Base-by-base conservation (phyloP, 1,140 invertebrate genomes). In the Harlomillsia oculata region DNA sequence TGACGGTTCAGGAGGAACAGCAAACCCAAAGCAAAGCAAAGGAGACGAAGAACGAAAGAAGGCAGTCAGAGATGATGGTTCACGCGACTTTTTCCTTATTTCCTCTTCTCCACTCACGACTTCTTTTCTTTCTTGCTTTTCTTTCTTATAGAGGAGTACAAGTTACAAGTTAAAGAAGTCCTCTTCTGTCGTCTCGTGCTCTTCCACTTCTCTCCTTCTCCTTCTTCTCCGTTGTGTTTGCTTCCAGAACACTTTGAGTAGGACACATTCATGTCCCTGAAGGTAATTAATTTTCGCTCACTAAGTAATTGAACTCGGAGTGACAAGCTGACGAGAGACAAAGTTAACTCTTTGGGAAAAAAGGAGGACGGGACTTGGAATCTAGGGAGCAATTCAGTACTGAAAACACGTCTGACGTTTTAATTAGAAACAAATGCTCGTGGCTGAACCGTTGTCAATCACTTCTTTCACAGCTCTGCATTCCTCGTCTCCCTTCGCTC, bases 371-470 rank as follows among this genome's bases (percentile, higher is more conserved):
- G 46, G 32, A 52, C 34, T 41, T 25, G 25, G 32, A 56, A 45
- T 52, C 49, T 48, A 51, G 51, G 45, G 60, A 58, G 50, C 50
- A 62, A 62, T 62, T 59, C 49, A 55, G 39, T 44, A 63, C 40
- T 49, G 51, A 59, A 62, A 62, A 62, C 53, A 62, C 23, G 46
- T 44, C 56, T 65, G 63, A 65, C 54, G 60, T 62, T 65, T 65
- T 65, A 65, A 65, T 65, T 62, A 65, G 63, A 65, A 65, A 65
- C 63, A 65, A 65, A 65, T 65, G 63, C 63, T 59, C 37, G 20
- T 49, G 50, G 53, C 51, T 59, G 40, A 59, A 46, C 55, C 28
- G 46, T 39, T 65, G 63, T 60, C 59, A 62, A 62, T 65, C 63
- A 62, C 46, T 59, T 54, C 50, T 51, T 62, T 61, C 59, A 56